Percentiles rank a stretch among this genome's conserved stretches.
Conservation (phyloP, 92 coral and sea anemone genomes). For the Virgularia gustaviana region DNA sequence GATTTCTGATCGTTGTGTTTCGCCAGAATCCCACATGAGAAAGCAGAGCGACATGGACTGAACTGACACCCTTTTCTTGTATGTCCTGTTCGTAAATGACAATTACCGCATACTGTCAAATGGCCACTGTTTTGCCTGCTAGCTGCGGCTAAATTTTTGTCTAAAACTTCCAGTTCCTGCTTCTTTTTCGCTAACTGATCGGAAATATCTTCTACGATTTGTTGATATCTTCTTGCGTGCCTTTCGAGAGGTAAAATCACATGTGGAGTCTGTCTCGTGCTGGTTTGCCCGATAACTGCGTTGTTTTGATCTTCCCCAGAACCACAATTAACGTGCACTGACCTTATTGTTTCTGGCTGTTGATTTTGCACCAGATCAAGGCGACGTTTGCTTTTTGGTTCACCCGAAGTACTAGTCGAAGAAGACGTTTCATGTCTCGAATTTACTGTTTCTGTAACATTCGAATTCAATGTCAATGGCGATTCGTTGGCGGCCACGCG, state of each 20-base stretch:
- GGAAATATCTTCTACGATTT: neutral
- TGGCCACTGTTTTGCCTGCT: slow-evolving; percentile 39
- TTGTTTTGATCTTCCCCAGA: no score
- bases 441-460: neutral
- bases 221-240: slow-evolving; percentile 29
- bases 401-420: neutral
- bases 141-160: slow-evolving; percentile 25
- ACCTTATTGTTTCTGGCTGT: no score
- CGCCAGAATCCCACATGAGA: slow-evolving; percentile 36
- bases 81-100: slow-evolving; percentile 50
- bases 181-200: slow-evolving; percentile 5
- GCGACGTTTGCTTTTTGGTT: slow-evolving; percentile 12
- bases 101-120: slow-evolving; percentile 39
- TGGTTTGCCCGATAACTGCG: no score
- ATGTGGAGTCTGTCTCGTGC: no score
- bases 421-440: slow-evolving; percentile 1
- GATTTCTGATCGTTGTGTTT: slow-evolving; percentile 45
- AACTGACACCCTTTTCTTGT: slow-evolving; percentile 40
- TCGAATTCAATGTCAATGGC: slow-evolving; percentile 14
- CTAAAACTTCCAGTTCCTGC: slow-evolving; percentile 20
- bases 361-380: neutral
- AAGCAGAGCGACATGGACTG: slow-evolving; percentile 45
- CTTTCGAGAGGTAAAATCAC: slow-evolving; percentile 39
- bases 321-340: no score
- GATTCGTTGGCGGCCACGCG: slow-evolving; percentile 36